A percentile compares a stretch with the other conserved stretches of the same genome.
These are phyloP conservation scores for Linnaemya vulpina DNA, from an alignment of 2,888 invertebrate species.

Conservation along the genomic window DNA sequence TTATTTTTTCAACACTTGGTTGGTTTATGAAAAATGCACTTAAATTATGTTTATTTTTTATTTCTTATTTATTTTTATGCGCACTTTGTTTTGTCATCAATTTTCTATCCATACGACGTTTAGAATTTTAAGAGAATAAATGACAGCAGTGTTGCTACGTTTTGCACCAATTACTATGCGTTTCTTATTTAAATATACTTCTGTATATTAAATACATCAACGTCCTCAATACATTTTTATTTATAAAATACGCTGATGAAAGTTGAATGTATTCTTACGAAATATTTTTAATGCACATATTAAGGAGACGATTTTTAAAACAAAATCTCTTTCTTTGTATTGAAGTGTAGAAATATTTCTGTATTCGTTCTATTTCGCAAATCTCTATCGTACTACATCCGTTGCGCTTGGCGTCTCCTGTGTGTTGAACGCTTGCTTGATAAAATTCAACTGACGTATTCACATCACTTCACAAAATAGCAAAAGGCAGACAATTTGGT, in stretches of 20 bases:
- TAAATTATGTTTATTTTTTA: constrained; percentile 1
- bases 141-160: constrained; percentile 54
- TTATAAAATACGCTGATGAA: constrained; percentile 71
- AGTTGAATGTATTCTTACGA: constrained; percentile 74
- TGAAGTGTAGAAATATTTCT: constrained; percentile 18
- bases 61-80: constrained; percentile 64
- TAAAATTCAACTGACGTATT: constrained; percentile 55
- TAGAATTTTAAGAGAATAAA: constrained; percentile 23
- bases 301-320: constrained; percentile 77
- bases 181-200: constrained; percentile 31
- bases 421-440: constrained; percentile 44
- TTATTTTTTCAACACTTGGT: constrained; percentile 63
- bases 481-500: constrained; percentile 20
- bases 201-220: constrained; percentile 7
- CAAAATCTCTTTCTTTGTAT: constrained; percentile 73
- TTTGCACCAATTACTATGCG: constrained; percentile 24
- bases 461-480: constrained; percentile 11
- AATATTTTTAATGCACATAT: constrained; percentile 71
- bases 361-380: constrained; percentile 41
- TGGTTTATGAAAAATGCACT: constrained; percentile 14
- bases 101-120: constrained; percentile 45
- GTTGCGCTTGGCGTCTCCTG: background rate
- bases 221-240: constrained; percentile 46
- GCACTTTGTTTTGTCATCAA: constrained; percentile 69
- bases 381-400: background rate